Conservation (phyloP, 2,888 invertebrate genomes). For the Leucoma salicis region DNA sequence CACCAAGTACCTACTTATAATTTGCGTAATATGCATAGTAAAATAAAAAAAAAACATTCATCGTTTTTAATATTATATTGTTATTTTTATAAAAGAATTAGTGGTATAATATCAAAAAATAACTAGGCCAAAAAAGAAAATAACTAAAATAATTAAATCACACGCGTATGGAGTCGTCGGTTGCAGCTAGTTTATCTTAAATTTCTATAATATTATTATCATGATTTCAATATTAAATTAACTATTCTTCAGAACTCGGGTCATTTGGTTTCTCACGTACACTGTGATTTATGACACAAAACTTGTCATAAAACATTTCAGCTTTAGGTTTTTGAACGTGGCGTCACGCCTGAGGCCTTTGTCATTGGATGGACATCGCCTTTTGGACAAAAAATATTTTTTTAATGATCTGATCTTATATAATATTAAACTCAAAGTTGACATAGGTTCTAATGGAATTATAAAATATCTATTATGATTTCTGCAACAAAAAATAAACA, state of each 20-base stretch:
- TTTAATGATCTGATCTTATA: conserved; percentile 11
- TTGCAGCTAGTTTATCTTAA: not conserved
- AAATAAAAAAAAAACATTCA: no score
- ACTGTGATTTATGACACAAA: conserved; percentile 46
- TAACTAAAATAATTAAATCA: no score
- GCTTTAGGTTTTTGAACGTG: conserved; percentile 34
- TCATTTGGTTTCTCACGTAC: conserved; percentile 51
- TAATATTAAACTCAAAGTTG: conserved; percentile 6
- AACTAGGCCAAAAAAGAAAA: no score
- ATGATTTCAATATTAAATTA: conserved; percentile 28
- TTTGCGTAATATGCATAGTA: no score
- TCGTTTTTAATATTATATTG: no score
- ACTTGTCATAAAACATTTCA: conserved; percentile 37
- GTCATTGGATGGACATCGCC: conserved; percentile 38
- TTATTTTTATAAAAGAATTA: no score
- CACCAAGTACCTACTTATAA: no score
- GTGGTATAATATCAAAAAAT: no score
- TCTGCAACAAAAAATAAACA: no score
- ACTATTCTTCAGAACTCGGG: conserved; percentile 43
- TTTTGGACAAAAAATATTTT: conserved; percentile 18
- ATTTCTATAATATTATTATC: not conserved
- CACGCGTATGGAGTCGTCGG: no score
- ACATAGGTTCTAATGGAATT: not conserved
- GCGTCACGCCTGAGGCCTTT: conserved; percentile 39
- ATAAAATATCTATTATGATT: no score